Evolutionary conservation across 2,888 invertebrate genomes (phyloP), one percentile per base, ranked within the genome.

Genomic region (Epinotia brunnichana): DNA sequence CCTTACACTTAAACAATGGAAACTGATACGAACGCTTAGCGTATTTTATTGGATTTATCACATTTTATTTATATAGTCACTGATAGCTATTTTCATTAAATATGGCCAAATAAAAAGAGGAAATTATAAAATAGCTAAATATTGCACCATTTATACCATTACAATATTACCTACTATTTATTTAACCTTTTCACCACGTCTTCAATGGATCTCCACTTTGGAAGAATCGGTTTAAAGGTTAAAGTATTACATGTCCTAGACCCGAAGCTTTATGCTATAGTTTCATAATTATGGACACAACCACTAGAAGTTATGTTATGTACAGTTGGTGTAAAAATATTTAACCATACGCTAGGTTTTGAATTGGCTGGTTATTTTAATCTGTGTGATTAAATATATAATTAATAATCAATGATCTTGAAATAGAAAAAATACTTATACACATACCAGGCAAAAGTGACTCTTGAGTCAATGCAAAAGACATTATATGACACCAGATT

Each of bases 281-380:
- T 53, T 44, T 24, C 17, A 70, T 63, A 70, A 71, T 67, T 78
- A 80, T 76, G 79, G 80, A 87, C 87, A 88, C 85, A 90, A 90
- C 87, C 87, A 77, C 79, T 82, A 85, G 78, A 82, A 76, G 77
- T n/a, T 79, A n/a, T n/a, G n/a, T n/a, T n/a, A n/a, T n/a, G 80
- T 81, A 77, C 79, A 76, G 78, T 75, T 78, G 1, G 62, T 19
- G 35, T 44, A 67, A 21, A 67, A 68, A 44, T 41, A 69, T 7
- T 60, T 56, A 54, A 21, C 48, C 17, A 19, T 4, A 13, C 24
- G 9, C 10, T 15, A 24, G 13, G 15, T 5, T 15, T 56, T 5
- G 1, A 7, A 35, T 35, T 0, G 35, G 35, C 35, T 9, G 9
- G 7, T 9, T 35, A 9, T 9, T n/a, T n/a, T n/a, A n/a, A n/a